Evolutionary conservation across 2,888 invertebrate genomes (phyloP).

Genomic region (Camptogramma bilineatum): DNA sequence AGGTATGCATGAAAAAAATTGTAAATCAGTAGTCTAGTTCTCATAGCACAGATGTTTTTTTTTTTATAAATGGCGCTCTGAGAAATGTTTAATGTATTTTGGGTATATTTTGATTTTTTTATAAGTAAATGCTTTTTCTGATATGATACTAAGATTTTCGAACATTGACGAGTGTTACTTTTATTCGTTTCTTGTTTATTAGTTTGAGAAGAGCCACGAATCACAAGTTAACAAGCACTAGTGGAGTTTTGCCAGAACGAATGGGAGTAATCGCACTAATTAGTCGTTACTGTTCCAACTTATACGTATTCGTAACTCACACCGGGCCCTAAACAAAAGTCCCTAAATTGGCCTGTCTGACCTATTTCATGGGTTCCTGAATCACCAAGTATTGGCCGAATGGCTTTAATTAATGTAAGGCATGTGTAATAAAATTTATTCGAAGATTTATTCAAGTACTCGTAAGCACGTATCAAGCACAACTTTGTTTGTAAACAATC

Average conservation of each 20-base stretch:
- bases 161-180: background rate
- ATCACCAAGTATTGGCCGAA: slow-evolving; percentile 41
- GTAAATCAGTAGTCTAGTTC: too few species aligned
- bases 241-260: slow-evolving; percentile 41
- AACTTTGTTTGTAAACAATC: background rate
- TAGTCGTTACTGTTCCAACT: slow-evolving; percentile 48
- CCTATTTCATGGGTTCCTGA: slow-evolving; percentile 46
- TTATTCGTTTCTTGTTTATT: slow-evolving; percentile 11
- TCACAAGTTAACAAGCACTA: slow-evolving; percentile 37
- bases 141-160: background rate
- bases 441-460: background rate
- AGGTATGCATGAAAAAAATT: too few species aligned
- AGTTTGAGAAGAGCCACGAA: slow-evolving; percentile 24
- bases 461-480: background rate
- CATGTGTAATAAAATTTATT: slow-evolving; percentile 1
- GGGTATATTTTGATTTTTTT: too few species aligned
- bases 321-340: slow-evolving; percentile 43
- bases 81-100: too few species aligned
- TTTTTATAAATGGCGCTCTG: too few species aligned
- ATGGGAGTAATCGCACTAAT: slow-evolving; percentile 57
- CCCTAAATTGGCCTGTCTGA: slow-evolving; percentile 44
- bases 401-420: slow-evolving; percentile 17
- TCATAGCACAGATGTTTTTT: too few species aligned
- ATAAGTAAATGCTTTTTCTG: too few species aligned
- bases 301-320: slow-evolving; percentile 49